Conservation (phyloP, 2,113 vertebrate species). For the Spilogale gracilis region DNA sequence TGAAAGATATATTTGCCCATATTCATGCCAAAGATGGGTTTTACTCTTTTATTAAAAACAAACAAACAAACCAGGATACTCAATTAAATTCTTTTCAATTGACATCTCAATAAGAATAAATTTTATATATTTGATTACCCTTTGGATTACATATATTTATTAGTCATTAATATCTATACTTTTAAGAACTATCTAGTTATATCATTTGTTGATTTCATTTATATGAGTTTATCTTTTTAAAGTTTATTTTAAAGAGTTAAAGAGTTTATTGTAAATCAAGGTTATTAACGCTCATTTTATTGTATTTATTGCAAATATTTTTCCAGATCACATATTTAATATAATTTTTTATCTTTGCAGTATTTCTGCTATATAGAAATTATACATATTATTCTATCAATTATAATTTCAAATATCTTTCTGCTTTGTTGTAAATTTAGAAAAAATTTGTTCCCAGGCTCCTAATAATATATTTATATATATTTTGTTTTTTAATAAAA, state of each 20-base stretch:
- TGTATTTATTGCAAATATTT: background rate
- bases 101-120: background rate
- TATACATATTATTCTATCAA: background rate
- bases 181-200: background rate
- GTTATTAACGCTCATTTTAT: background rate
- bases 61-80: background rate
- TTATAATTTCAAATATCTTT: background rate
- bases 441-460: background rate
- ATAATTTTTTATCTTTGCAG: background rate
- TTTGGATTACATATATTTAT: background rate
- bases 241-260: background rate
- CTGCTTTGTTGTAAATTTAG: slow-evolving; percentile 42
- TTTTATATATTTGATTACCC: background rate
- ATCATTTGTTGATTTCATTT: background rate
- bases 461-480: background rate
- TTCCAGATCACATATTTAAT: background rate
- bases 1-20: background rate
- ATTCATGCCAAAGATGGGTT: background rate
- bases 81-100: background rate
- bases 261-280: background rate
- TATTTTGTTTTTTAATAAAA: slow-evolving; percentile 23
- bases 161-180: background rate
- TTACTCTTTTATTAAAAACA: background rate
- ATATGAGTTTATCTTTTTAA: background rate
- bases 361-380: background rate